phyloP scores from a whole-genome alignment of 2,797 vertebrate species.

The Austrolebias charrua region DNA sequence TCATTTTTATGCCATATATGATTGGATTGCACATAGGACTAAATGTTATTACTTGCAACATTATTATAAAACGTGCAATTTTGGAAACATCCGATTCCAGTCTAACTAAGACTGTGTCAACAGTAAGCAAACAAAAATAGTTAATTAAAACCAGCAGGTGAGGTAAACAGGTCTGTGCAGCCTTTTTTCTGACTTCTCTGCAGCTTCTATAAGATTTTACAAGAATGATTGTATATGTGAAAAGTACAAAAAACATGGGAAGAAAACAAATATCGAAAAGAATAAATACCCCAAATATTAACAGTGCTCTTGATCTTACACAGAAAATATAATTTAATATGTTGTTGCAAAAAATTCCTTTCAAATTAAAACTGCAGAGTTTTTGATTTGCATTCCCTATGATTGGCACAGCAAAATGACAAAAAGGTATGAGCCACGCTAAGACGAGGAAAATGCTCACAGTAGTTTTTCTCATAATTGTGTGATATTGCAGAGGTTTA shows the following conservation, averaged over 20 bases:
- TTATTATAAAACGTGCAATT: constrained; percentile 5
- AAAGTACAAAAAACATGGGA: no score
- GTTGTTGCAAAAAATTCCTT: constrained; percentile 18
- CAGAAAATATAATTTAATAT: constrained; percentile 5
- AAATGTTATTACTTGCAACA: constrained; percentile 1
- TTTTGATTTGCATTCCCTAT: neutral
- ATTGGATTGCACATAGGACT: constrained; percentile 12
- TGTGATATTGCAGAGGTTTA: no score
- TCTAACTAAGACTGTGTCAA: neutral
- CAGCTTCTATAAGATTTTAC: no score
- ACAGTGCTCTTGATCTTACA: neutral
- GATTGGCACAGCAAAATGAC: neutral
- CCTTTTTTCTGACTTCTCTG: no score
- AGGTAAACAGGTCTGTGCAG: no score
- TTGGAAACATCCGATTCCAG: constrained; percentile 13
- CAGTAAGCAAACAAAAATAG: no score
- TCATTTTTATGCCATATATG: constrained; percentile 30
- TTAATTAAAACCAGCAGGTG: no score
- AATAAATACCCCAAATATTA: neutral
- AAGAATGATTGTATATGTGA: no score
- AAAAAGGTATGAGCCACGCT: constrained; percentile 18
- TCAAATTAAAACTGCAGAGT: neutral
- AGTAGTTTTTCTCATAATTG: constrained; percentile 1
- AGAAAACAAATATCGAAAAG: neutral
- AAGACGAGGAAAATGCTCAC: constrained; percentile 7